Base-by-base conservation (phyloP, 2,888 invertebrate genomes). In the Coremacera marginata region DNA sequence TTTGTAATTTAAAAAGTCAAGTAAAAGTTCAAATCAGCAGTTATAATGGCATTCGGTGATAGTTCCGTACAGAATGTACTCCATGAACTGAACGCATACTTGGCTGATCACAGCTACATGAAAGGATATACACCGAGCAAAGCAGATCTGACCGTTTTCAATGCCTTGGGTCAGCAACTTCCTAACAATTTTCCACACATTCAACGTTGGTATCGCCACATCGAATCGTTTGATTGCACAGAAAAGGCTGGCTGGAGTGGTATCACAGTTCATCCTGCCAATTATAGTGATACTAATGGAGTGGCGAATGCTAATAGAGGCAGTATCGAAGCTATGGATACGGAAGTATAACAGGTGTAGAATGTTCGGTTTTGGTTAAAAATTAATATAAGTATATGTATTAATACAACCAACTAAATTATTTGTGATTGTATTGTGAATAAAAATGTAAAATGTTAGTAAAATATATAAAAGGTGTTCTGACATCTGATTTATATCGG, bases 141-240 rank as follows among this genome's bases (percentile, higher is more conserved):
- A 91, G 95, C 95, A 78, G 98, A 98, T 91, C 92, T 94, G 79
- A 93, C 94, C 82, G 94, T 96, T 70, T 95, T 95, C 85, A 93
- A 94, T 82, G 93, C 94, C 78, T 90, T 98, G 79, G 92, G 93
- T 81, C 94, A 94, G 86, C 92, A 94, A 25, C 96, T 96, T 79
- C 90, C 91, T 73, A 91, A 91, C 57, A 92, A 91, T 81, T 78
- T 81, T 52, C 91, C 93, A 19, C 94, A 97, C 88, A 94, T 93
- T 78, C 92, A 95, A 49, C 93, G 98, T 83, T 98, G 98, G 98
- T 98, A 95, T 91, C 96, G 94, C 85, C 97, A 98, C 86, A 97
- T 98, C 87, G 94, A 94, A 78, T 97, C 97, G 0, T 97, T 94
- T 88, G 91, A 93, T 68, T 92, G 94, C 22, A 94, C 93, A 19